Percentiles rank a stretch among this genome's conserved stretches.
Conservation (phyloP, 2,797 vertebrate genomes). For the Chelmon rostratus region DNA sequence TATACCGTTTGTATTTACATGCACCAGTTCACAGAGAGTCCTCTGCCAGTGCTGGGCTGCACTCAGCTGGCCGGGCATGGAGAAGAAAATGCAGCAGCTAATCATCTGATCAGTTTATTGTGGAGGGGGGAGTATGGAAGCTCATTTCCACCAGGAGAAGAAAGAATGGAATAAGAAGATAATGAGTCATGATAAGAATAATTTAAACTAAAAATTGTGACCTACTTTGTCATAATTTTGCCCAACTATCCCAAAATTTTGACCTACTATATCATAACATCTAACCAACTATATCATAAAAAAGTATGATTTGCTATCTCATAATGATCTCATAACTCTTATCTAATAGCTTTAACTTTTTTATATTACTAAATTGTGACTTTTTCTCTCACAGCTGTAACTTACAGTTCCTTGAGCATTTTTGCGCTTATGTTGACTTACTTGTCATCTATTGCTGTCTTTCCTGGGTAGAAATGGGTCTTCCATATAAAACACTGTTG, state of each 20-base stretch:
- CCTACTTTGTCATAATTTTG: background rate
- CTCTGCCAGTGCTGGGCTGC: conserved; percentile 9
- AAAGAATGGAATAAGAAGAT: background rate
- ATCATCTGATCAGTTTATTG: background rate
- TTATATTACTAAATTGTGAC: background rate
- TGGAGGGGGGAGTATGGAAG: background rate
- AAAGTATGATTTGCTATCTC: too few species aligned
- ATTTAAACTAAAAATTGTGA: background rate
- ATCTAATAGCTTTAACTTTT: too few species aligned
- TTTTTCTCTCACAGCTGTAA: background rate
- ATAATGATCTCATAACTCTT: too few species aligned
- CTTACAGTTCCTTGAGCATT: background rate
- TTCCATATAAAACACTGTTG: background rate
- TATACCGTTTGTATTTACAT: conserved; percentile 54
- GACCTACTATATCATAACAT: background rate
- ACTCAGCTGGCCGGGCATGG: background rate
- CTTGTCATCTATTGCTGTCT: background rate
- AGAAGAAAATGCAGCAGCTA: conserved; percentile 12
- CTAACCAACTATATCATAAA: background rate
- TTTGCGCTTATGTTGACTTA: background rate
- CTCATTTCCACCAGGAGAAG: conserved; percentile 3
- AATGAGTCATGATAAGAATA: background rate
- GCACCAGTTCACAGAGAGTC: conserved; percentile 62
- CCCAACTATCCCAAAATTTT: background rate
- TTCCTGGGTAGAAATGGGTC: background rate